phyloP scores from a whole-genome alignment of 2,888 invertebrate genomes.

The Nomada fucata region DNA sequence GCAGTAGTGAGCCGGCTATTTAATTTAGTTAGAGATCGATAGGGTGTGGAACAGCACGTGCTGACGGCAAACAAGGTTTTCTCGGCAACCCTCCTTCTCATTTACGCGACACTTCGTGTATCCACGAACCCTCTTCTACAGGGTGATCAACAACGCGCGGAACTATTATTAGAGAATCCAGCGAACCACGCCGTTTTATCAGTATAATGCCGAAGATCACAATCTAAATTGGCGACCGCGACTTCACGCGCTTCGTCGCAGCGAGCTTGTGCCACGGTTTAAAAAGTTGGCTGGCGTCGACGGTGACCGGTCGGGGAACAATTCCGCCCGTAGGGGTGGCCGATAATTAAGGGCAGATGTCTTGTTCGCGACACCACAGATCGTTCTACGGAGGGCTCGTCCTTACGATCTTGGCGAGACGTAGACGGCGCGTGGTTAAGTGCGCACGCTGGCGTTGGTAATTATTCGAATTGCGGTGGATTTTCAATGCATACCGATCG shows the following conservation, averaged over 20 bases:
- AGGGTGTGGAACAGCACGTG: slow-evolving; percentile 61
- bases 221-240: slow-evolving; percentile 46
- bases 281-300: slow-evolving; percentile 7
- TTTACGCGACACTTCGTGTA: slow-evolving; percentile 60
- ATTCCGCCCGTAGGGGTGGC: neutral
- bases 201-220: slow-evolving; percentile 51
- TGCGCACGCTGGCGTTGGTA: neutral
- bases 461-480: neutral
- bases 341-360: slow-evolving; percentile 5
- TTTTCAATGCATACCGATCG: neutral
- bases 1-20: slow-evolving; percentile 54
- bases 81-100: slow-evolving; percentile 57
- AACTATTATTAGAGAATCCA: slow-evolving; percentile 68
- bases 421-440: no score
- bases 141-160: slow-evolving; percentile 61
- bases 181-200: slow-evolving; percentile 49
- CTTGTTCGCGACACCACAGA: neutral
- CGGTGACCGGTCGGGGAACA: slow-evolving; percentile 1
- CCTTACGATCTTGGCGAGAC: slow-evolving; percentile 16
- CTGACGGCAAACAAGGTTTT: slow-evolving; percentile 61
- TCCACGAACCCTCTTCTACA: slow-evolving; percentile 56
- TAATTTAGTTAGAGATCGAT: slow-evolving; percentile 65
- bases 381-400: slow-evolving; percentile 10
- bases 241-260: neutral
- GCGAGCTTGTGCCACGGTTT: neutral